Conservation (phyloP, 2,113 vertebrate genomes). For the Lonchura striata region DNA sequence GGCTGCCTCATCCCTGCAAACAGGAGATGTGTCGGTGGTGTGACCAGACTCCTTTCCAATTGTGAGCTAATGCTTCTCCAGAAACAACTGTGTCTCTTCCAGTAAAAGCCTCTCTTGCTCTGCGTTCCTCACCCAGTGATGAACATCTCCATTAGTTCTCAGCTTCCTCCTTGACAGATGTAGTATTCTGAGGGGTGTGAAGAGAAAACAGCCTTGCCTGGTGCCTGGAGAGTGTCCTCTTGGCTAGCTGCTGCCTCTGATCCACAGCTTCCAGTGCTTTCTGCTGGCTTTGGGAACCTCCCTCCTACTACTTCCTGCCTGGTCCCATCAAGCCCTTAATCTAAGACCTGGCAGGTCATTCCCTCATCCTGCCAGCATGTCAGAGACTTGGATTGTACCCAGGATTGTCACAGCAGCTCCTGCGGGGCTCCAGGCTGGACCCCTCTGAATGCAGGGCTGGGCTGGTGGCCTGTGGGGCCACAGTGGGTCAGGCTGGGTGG, state of each 20-base stretch:
- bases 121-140: not conserved
- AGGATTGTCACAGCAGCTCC: not conserved
- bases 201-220: not conserved
- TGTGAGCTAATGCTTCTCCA: conserved; percentile 18
- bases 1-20: fast-evolving
- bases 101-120: not conserved
- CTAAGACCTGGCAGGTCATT: not conserved
- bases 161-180: not conserved
- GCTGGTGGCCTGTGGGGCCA: not conserved
- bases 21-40: not conserved
- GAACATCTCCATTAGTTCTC: not conserved
- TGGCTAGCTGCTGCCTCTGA: not conserved
- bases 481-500: fast-evolving
- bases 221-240: not conserved
- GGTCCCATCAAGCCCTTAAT: not conserved
- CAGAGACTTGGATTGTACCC: not conserved
- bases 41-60: not conserved
- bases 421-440: not conserved
- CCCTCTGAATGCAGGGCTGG: not conserved
- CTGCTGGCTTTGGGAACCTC: not conserved
- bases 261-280: not conserved
- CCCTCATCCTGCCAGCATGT: not conserved
- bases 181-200: not conserved
- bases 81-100: not conserved
- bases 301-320: not conserved